These are phyloP conservation scores for Rhynchomys soricoides DNA, from an alignment of 2,113 vertebrate genomes.

Conservation along the genomic window DNA sequence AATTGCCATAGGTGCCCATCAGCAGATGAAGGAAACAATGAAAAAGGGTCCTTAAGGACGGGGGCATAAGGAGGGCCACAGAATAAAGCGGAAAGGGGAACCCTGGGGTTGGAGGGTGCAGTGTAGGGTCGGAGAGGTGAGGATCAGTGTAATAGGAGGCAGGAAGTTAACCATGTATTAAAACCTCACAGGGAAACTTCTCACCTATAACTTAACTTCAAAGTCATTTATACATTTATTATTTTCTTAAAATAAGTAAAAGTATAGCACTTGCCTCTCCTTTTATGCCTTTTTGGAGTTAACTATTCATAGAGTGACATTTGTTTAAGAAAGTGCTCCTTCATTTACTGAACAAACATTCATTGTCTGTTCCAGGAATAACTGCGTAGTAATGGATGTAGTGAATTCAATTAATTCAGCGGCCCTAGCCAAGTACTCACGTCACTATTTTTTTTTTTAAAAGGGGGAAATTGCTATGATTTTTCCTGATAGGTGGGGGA, in stretches of 20 bases:
- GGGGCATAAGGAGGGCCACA: too few species aligned
- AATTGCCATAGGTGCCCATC: background rate
- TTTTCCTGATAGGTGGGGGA: background rate
- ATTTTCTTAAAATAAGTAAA: conserved; percentile 41
- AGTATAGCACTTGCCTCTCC: background rate
- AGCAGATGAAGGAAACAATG: background rate
- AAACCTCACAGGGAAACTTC: background rate
- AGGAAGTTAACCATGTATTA: background rate
- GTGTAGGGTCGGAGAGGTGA: background rate
- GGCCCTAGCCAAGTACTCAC: background rate
- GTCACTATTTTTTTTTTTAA: background rate
- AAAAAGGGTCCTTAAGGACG: background rate
- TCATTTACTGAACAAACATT: background rate
- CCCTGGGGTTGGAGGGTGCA: background rate
- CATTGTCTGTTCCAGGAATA: background rate
- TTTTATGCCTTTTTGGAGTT: background rate
- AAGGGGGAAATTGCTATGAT: background rate
- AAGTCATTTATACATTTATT: background rate
- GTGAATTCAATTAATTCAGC: background rate
- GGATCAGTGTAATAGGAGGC: background rate
- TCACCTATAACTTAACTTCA: background rate
- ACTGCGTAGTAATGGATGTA: background rate
- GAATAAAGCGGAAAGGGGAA: background rate
- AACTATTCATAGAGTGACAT: background rate
- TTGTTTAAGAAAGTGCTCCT: background rate